phyloP scores from a whole-genome alignment of 1,140 invertebrate genomes.

The Nasonia giraulti region DNA sequence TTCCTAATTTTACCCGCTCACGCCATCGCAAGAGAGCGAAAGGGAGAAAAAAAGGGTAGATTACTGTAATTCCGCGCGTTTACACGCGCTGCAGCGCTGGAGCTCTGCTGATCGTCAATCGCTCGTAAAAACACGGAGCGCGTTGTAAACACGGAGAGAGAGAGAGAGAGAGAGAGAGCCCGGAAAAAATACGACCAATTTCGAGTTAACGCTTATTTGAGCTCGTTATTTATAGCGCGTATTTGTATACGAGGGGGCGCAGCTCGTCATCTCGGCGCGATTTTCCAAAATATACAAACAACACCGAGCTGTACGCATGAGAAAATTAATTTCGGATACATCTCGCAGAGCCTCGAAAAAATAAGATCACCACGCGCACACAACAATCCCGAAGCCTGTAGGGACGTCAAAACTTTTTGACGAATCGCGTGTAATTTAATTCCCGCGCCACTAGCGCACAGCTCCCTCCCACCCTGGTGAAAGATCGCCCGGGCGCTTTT shows the following conservation, averaged over 20 bases:
- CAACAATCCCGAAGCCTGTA: background rate
- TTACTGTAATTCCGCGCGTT: conserved; percentile 24
- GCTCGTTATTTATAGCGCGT: background rate
- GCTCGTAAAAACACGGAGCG: background rate
- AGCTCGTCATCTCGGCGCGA: background rate
- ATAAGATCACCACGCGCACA: background rate
- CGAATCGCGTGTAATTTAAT: conserved; percentile 46
- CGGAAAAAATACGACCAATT: conserved; percentile 37
- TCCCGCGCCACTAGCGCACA: background rate
- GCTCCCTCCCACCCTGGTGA: background rate
- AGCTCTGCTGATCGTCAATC: conserved; percentile 35
- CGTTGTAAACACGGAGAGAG: conserved; percentile 1
- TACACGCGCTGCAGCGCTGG: background rate
- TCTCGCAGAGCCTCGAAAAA: background rate
- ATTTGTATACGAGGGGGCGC: background rate
- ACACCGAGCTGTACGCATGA: background rate
- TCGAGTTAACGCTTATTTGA: conserved; percentile 8
- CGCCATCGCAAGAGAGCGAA: background rate
- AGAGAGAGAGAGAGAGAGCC: too few relatives aligned
- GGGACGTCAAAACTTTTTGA: conserved; percentile 18
- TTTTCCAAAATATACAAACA: background rate
- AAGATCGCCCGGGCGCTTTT: conserved; percentile 21
- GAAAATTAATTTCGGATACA: background rate
- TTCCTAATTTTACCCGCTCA: conserved; percentile 36
- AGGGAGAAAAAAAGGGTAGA: background rate